A percentile compares a stretch with the other conserved stretches of the same genome.
These are phyloP conservation scores for Xerus rutilus DNA, from an alignment of 2,797 vertebrate species.

Conservation along the genomic window DNA sequence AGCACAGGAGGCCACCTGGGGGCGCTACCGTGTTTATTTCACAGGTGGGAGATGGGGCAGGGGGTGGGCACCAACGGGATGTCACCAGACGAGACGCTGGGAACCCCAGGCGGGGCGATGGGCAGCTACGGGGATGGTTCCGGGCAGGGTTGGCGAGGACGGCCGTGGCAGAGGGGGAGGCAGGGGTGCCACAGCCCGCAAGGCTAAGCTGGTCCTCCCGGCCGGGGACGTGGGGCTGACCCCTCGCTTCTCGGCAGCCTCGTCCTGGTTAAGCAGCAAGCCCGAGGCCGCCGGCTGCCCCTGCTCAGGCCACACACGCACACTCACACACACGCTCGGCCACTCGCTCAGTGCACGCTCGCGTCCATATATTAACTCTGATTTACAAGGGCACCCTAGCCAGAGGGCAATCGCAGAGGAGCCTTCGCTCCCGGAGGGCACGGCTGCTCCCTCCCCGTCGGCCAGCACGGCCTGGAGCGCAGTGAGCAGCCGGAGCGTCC, in stretches of 20 bases:
- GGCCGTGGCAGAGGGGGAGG: constrained; percentile 38
- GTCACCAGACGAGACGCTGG: constrained; percentile 80
- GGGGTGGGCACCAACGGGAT: constrained; percentile 77
- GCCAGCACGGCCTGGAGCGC: constrained; percentile 24
- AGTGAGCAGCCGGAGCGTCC: background rate
- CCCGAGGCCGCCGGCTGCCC: background rate
- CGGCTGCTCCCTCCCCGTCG: constrained; percentile 61
- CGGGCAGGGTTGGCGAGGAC: constrained; percentile 67
- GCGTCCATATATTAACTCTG: constrained; percentile 87
- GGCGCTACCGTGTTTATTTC: constrained; percentile 87
- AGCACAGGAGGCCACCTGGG: background rate
- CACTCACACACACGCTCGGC: background rate
- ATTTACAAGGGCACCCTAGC: constrained; percentile 86
- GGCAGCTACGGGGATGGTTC: constrained; percentile 79
- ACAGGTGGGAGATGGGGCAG: constrained; percentile 56
- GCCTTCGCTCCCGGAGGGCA: constrained; percentile 81
- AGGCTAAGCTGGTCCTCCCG: constrained; percentile 49
- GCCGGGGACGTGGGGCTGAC: background rate
- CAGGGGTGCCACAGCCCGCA: constrained; percentile 59
- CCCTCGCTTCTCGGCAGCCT: background rate
- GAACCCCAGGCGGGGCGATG: constrained; percentile 75
- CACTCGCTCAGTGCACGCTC: constrained; percentile 4
- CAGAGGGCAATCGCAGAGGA: constrained; percentile 86
- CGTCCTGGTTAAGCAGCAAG: no score
- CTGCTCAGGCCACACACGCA: background rate